Conservation (phyloP, 1,140 invertebrate species). For the Sycophila sp. region DNA sequence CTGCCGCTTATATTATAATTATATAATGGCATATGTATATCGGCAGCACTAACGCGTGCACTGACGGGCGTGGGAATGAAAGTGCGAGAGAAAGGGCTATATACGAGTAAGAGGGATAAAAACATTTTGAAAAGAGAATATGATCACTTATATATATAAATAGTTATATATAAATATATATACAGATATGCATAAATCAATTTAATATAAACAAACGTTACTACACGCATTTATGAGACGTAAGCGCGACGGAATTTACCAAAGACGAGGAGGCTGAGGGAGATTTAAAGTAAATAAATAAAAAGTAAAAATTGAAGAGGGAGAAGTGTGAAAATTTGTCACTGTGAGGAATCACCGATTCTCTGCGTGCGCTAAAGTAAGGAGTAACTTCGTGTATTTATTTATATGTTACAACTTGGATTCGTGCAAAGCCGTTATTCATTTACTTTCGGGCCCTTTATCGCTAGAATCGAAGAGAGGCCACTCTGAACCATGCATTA, state of each 20-base stretch:
- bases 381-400: constrained; percentile 57
- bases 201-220: constrained; percentile 51
- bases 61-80: constrained; percentile 20
- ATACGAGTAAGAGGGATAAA: constrained; percentile 29
- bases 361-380: constrained; percentile 45
- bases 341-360: constrained; percentile 25
- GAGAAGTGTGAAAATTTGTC: constrained; percentile 1
- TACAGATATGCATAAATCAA: constrained; percentile 49
- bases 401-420: constrained; percentile 49
- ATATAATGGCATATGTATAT: too few species aligned
- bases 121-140: constrained; percentile 45
- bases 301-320: not conserved
- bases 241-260: constrained; percentile 39
- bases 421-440: constrained; percentile 45
- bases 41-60: too few species aligned
- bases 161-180: constrained; percentile 55
- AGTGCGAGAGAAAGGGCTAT: constrained; percentile 24
- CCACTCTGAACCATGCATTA: constrained; percentile 46
- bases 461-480: constrained; percentile 24
- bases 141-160: constrained; percentile 54
- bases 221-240: constrained; percentile 47
- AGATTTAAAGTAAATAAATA: constrained; percentile 23
- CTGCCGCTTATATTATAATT: too few species aligned
- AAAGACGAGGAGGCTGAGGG: constrained; percentile 44
- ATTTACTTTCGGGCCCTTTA: constrained; percentile 47